These are phyloP conservation scores for Heliconius hortense DNA, from an alignment of 2,888 invertebrate species.

Conservation along the genomic window DNA sequence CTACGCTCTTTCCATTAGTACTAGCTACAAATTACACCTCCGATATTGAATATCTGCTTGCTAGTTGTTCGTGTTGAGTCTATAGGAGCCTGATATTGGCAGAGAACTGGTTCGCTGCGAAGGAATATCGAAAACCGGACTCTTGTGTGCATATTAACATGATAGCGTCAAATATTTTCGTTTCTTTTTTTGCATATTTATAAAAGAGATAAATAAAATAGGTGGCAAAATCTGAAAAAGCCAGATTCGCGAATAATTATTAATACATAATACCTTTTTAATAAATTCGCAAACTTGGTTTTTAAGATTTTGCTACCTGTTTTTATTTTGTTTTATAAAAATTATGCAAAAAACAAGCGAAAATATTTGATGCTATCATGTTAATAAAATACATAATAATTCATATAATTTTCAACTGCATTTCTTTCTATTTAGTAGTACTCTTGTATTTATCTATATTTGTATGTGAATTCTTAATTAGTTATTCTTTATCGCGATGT, in stretches of 20 bases:
- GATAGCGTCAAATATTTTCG: constrained; percentile 14
- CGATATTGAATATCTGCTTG: constrained; percentile 53
- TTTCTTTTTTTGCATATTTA: constrained; percentile 27
- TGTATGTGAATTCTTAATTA: neutral
- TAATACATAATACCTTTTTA: no score
- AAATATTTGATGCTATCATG: constrained; percentile 10
- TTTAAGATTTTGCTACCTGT: neutral
- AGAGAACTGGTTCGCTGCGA: constrained; percentile 49
- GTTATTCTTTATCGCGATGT: constrained; percentile 2
- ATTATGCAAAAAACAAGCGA: constrained; percentile 27
- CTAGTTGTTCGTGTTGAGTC: constrained; percentile 55
- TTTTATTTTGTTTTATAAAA: neutral
- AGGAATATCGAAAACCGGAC: constrained; percentile 57
- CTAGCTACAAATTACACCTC: constrained; percentile 39
- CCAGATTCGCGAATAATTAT: neutral
- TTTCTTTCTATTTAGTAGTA: neutral
- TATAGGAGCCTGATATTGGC: constrained; percentile 56
- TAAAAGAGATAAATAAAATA: neutral
- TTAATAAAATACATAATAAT: neutral
- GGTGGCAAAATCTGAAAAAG: neutral
- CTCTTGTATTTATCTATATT: neutral
- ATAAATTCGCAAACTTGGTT: no score
- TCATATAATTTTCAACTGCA: neutral
- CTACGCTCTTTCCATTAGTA: constrained; percentile 44
- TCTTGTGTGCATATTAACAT: constrained; percentile 38